These are phyloP conservation scores for Pinna nobilis DNA, from an alignment of 1,140 invertebrate species.

Conservation along the genomic window DNA sequence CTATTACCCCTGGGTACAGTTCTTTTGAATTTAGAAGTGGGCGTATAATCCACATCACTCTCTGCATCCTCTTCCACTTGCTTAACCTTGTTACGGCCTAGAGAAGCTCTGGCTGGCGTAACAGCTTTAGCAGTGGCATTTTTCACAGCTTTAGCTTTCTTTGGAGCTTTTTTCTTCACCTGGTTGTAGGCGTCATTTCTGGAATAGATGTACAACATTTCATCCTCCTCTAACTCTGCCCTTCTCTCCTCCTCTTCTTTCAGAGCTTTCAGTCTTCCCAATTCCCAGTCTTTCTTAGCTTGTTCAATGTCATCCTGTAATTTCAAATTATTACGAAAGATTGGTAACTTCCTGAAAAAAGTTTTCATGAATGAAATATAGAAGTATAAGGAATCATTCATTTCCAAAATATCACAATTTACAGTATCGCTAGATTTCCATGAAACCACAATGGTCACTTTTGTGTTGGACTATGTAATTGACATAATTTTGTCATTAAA, in stretches of 20 bases:
- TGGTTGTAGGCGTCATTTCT: conserved; percentile 68
- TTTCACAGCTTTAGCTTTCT: conserved; percentile 40
- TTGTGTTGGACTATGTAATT: too few relatives aligned
- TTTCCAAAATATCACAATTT: too few relatives aligned
- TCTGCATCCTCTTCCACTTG: conserved; percentile 7
- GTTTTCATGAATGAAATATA: too few relatives aligned
- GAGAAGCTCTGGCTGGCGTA: conserved; percentile 21
- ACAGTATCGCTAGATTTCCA: too few relatives aligned
- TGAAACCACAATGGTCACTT: too few relatives aligned
- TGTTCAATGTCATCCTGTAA: conserved; percentile 79
- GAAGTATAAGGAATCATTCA: too few relatives aligned
- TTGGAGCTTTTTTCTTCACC: conserved; percentile 64
- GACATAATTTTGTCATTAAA: too few relatives aligned
- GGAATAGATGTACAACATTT: conserved; percentile 76
- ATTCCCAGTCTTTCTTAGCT: conserved; percentile 94
- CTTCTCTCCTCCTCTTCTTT: conserved; percentile 77
- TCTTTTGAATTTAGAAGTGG: background rate
- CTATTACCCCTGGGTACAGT: background rate
- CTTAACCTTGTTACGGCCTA: conserved; percentile 14
- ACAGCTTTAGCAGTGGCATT: conserved; percentile 33
- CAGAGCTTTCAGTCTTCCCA: conserved; percentile 83
- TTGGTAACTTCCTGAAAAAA: too few relatives aligned
- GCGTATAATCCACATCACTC: conserved; percentile 16
- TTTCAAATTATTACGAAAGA: too few relatives aligned
- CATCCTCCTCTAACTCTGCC: conserved; percentile 82